Evolutionary conservation across 1,140 invertebrate genomes (phyloP).

Genomic region (Aphidius gifuensis): DNA sequence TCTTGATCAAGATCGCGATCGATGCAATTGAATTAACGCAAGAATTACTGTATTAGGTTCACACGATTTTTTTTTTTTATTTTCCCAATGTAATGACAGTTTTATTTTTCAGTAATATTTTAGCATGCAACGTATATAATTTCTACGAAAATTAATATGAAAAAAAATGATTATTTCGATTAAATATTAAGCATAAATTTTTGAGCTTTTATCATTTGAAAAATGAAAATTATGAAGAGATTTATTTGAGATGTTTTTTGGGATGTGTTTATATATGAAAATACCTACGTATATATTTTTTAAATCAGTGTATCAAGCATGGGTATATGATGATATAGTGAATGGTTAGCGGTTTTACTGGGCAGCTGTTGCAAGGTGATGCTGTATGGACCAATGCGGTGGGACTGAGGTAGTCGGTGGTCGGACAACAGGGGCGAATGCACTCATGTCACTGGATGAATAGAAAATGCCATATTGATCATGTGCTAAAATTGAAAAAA

Average conservation of each 20-base stretch:
- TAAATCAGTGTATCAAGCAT: no score
- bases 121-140: no score
- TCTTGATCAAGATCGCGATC: slow-evolving; percentile 7
- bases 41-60: neutral
- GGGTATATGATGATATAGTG: no score
- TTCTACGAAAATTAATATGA: no score
- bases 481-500: slow-evolving; percentile 61
- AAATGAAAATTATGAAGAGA: no score
- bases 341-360: slow-evolving; percentile 42
- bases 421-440: slow-evolving; percentile 63
- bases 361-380: slow-evolving; percentile 57
- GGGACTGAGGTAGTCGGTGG: slow-evolving; percentile 57
- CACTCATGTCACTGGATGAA: slow-evolving; percentile 57
- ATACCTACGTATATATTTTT: no score
- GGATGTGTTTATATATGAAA: no score
- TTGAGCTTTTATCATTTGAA: no score
- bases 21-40: slow-evolving; percentile 1
- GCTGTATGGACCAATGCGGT: slow-evolving; percentile 59
- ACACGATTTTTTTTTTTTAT: slow-evolving; percentile 6
- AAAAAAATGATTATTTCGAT: no score
- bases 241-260: no score
- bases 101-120: no score
- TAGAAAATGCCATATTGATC: slow-evolving; percentile 56
- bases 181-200: no score
- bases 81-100: neutral